Evolutionary conservation across 2,113 vertebrate genomes (phyloP).

Genomic region (Ardeotis arabs): DNA sequence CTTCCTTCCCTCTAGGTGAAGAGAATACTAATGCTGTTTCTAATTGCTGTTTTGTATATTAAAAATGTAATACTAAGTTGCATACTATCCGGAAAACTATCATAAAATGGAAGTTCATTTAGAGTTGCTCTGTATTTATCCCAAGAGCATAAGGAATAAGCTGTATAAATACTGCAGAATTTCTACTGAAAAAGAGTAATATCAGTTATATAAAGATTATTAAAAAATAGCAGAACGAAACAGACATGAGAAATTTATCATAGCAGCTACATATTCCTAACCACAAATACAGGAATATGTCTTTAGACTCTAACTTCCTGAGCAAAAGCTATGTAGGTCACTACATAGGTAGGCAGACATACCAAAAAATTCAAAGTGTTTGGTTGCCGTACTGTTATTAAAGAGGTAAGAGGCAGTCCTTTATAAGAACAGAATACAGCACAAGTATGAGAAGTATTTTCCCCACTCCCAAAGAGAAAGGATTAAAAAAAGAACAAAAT

Average conservation of each 20-base stretch:
- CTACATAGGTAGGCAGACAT: neutral
- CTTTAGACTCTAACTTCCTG: neutral
- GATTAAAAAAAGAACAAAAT: neutral
- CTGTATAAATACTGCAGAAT: neutral
- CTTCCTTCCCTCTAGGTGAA: neutral
- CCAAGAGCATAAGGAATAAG: neutral
- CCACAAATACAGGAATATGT: neutral
- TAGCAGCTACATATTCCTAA: neutral
- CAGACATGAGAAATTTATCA: neutral
- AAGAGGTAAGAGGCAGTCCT: neutral
- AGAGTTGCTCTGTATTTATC: neutral
- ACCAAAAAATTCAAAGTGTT: neutral
- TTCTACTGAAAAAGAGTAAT: neutral
- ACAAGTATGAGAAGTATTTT: neutral
- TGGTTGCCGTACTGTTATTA: neutral
- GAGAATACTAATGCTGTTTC: neutral
- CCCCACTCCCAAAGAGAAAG: neutral
- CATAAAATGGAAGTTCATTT: neutral
- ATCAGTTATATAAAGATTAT: neutral
- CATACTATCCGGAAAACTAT: neutral
- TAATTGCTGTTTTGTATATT: neutral
- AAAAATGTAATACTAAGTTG: neutral
- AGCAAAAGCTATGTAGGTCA: neutral
- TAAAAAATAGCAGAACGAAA: neutral
- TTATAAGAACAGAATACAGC: neutral